Evolutionary conservation across 2,797 vertebrate species (phyloP), one percentile per base, ranked within the genome.

Genomic region (Scleropages formosus): DNA sequence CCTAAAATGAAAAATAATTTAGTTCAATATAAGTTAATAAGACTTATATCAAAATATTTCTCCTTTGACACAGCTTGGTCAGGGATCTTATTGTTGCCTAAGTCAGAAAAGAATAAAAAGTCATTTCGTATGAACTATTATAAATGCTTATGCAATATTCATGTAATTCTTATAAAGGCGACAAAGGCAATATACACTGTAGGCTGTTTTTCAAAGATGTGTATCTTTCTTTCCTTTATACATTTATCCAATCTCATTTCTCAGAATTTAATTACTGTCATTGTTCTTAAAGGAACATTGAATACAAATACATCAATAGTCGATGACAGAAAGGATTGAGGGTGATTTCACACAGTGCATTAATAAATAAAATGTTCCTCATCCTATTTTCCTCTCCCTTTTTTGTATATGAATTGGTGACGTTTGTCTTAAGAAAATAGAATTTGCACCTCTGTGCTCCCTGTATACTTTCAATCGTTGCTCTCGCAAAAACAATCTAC

Each of bases 71-170:
- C 9, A 16, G 66, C 66, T 6, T 47, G 12, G 49, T 15, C 20
- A 49, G 44, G 4, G n/a, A n/a, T n/a, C n/a, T n/a, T 39, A 6
- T 39, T 39, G 31, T 39, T 39, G 31, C 39, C 31, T 31, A n/a
- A n/a, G n/a, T n/a, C n/a, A 39, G 31, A 2, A 39, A 31, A 39
- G 31, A 39, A 2, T 39, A 31, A 46, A 39, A 66, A 67, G 47
- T n/a, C 0, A 13, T 47, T 47, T 47, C 10, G 67, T 44, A 22
- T 20, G 11, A 8, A 47, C n/a, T 6, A 44, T 67, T 68, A 22
- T 47, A 39, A 67, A n/a, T 67, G 64, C 16, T 39, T 39, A 68
- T 22, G 66, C 22, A 68, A 24, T 22, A 69, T 26, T 69, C 3
- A 69, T 13, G 13, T 49, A 51, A 26, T 20, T 20, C 47, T 12